phyloP scores from a whole-genome alignment of 2,113 vertebrate genomes.

The Nothobranchius furzeri region DNA sequence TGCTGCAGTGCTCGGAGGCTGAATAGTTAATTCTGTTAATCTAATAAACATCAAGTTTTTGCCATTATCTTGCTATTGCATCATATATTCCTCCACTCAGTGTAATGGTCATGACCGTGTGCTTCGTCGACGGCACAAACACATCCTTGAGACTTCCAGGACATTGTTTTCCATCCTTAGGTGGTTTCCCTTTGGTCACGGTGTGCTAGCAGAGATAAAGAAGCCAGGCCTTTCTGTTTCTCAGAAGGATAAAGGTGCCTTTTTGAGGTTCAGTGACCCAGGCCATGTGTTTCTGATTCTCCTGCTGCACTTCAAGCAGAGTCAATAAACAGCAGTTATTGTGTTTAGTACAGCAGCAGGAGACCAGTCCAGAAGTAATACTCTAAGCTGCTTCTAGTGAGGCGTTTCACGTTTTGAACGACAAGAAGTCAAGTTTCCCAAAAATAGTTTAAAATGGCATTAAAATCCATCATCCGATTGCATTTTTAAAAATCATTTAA shows the following conservation, averaged over 20 bases:
- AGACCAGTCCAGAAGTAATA: constrained; percentile 35
- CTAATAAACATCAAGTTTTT: constrained; percentile 6
- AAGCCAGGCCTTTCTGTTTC: constrained; percentile 60
- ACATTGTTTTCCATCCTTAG: constrained; percentile 69
- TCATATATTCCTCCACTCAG: constrained; percentile 5
- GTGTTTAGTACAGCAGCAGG: constrained; percentile 60
- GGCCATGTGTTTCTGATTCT: constrained; percentile 69
- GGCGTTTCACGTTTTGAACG: background rate
- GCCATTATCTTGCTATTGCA: background rate
- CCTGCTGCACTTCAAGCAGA: constrained; percentile 51
- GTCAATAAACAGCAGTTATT: constrained; percentile 77
- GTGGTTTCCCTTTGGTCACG: constrained; percentile 59
- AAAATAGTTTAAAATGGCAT: no score
- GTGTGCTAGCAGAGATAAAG: constrained; percentile 70
- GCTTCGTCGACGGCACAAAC: constrained; percentile 57
- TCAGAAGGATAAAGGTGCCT: constrained; percentile 70
- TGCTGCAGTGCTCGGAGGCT: constrained; percentile 11
- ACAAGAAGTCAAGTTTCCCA: background rate
- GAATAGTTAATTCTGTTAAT: constrained; percentile 2
- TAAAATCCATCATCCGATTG: no score
- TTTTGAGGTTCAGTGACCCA: constrained; percentile 65
- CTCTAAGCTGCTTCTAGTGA: constrained; percentile 33
- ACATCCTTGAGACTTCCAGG: constrained; percentile 67
- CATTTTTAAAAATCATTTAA: background rate
- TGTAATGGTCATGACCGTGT: constrained; percentile 11